Conservation (phyloP, 2,113 vertebrate species). For the Elephantulus edwardii region DNA sequence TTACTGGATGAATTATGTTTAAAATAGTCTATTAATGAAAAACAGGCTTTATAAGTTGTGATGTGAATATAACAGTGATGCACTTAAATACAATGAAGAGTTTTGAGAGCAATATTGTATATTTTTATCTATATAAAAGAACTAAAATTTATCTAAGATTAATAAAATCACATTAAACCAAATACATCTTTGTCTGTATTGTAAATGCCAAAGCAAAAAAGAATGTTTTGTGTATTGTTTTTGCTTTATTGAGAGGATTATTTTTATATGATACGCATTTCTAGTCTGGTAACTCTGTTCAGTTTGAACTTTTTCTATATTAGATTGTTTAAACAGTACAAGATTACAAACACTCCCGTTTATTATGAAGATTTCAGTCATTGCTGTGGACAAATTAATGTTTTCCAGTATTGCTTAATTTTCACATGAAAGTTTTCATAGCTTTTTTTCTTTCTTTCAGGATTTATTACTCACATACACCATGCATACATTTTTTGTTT, state of each 20-base stretch:
- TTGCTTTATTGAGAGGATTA: constrained; percentile 69
- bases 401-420: constrained; percentile 83
- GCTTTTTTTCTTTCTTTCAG: constrained; percentile 67
- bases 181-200: constrained; percentile 81
- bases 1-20: constrained; percentile 59
- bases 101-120: constrained; percentile 82
- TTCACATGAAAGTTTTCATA: constrained; percentile 76
- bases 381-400: constrained; percentile 72
- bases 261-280: constrained; percentile 71
- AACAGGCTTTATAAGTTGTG: constrained; percentile 59
- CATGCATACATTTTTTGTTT: constrained; percentile 79
- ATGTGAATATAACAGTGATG: constrained; percentile 73
- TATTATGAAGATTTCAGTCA: constrained; percentile 63
- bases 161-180: constrained; percentile 81
- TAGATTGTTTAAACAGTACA: constrained; percentile 63
- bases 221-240: constrained; percentile 53
- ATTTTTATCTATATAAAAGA: constrained; percentile 76
- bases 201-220: constrained; percentile 83
- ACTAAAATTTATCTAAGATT: constrained; percentile 62
- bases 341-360: constrained; percentile 49
- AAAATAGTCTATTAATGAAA: too few species aligned
- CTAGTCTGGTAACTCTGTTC: constrained; percentile 38
- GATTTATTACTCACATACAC: constrained; percentile 78
- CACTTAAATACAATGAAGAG: constrained; percentile 72
- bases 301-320: constrained; percentile 69